Evolutionary conservation across 2,888 invertebrate genomes (phyloP).

Genomic region (Drosophila tripunctata): DNA sequence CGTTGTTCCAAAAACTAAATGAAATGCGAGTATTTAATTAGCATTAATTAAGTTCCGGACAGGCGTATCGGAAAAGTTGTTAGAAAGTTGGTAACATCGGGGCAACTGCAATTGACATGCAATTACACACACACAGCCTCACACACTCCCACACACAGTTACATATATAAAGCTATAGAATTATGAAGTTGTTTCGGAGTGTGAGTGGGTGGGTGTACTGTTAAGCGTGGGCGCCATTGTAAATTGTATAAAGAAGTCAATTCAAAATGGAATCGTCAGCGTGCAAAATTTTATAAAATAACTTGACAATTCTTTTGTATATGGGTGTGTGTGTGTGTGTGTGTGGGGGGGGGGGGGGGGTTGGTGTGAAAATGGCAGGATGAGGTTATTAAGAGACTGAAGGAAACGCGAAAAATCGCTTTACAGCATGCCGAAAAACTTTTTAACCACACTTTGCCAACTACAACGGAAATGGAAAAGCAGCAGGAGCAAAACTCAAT

Average conservation of each 20-base stretch:
- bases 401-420: constrained; percentile 70
- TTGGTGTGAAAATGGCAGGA: not conserved
- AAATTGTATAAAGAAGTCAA: constrained; percentile 27
- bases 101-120: constrained; percentile 78
- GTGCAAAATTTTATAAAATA: constrained; percentile 72
- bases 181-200: constrained; percentile 5
- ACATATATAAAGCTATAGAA: not conserved
- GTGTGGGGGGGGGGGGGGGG: not conserved
- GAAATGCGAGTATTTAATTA: constrained; percentile 11
- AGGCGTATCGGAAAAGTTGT: constrained; percentile 21
- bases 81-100: constrained; percentile 39
- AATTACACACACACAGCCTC: constrained; percentile 55
- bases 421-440: constrained; percentile 70
- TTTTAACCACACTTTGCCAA: constrained; percentile 68
- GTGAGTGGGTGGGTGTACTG: constrained; percentile 10
- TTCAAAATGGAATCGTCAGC: constrained; percentile 46
- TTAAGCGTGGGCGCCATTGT: constrained; percentile 29
- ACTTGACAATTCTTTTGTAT: constrained; percentile 51
- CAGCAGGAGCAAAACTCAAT: constrained; percentile 28
- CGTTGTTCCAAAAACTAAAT: too few species aligned
- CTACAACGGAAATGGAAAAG: constrained; percentile 73
- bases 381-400: constrained; percentile 57
- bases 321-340: not conserved
- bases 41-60: not conserved
- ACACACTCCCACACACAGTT: not conserved